phyloP scores from a whole-genome alignment of 2,113 vertebrate species.

The Psittacula cyanocephala region DNA sequence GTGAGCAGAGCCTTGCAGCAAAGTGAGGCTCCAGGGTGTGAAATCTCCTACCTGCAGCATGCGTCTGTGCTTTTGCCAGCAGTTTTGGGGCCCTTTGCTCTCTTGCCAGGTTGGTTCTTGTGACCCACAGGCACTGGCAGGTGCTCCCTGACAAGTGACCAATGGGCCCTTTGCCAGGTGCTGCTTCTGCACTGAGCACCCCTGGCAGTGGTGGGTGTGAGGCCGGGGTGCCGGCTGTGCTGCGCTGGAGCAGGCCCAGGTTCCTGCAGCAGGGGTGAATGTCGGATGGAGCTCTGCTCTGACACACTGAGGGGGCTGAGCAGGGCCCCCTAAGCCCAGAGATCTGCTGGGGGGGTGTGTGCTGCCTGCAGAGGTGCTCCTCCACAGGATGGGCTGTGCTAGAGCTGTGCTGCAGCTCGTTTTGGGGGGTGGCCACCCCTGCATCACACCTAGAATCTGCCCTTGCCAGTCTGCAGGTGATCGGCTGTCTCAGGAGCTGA shows the following conservation, averaged over 20 bases:
- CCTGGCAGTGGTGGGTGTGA: neutral
- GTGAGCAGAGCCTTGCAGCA: neutral
- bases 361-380: neutral
- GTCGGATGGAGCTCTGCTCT: neutral
- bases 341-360: fast-evolving
- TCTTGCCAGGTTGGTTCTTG: neutral
- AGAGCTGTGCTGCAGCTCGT: neutral
- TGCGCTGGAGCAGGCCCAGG: neutral
- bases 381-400: neutral
- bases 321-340: neutral
- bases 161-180: neutral
- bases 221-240: neutral
- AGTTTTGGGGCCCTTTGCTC: neutral
- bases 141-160: fast-evolving
- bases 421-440: neutral
- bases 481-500: neutral
- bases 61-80: neutral
- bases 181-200: fast-evolving
- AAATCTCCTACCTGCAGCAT: neutral
- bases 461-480: neutral
- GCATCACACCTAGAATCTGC: neutral
- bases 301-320: neutral
- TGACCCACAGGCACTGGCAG: neutral
- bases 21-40: neutral
- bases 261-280: neutral